Base-by-base conservation (phyloP, 2,113 vertebrate genomes). In the Thamnophis sirtalis region DNA sequence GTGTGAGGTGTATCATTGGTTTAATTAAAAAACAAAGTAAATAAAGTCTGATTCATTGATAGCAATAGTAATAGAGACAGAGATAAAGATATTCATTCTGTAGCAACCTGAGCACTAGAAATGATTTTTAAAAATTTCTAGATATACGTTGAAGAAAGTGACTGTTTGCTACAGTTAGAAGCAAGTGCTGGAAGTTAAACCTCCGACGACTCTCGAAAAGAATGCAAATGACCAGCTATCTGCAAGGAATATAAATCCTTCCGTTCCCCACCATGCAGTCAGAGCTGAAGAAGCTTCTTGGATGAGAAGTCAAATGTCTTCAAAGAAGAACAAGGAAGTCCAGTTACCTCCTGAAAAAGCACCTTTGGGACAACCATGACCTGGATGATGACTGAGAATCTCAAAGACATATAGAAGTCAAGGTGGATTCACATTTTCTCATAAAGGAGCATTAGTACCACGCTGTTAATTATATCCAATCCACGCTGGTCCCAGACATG, bases 101-200 rank as follows among this genome's bases (percentile, higher is more conserved):
- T 55, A 60, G 88, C 89, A 80, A 95, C 56, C 92, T 95, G 93
- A 94, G 89, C 95, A 93, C 92, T 95, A 95, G 93, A 95, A 92
- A 93, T n/a, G 89, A 92, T 1, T 93, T 73, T 0, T 1, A 88
- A 94, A 94, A 91, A 95, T 93, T 96, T 95, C 54, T 95, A 93
- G 95, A 89, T 21, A 17, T 28, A 22, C 43, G 24, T 9, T 55
- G 38, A 68, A 80, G 68, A 38, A 80, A 92, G 48, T 84, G 50
- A 84, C 7, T 58, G n/a, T 22, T 87, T 49, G 91, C 91, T 73
- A 28, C 73, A 87, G 15, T 17, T 54, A 54, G 53, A 54, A 54
- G 53, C 53, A 54, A 54, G 53, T 54, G 15, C 53, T 54, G 22
- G 56, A 58, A 21, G 9, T 60, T 60, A 60, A 26, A 26, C 24